A percentile compares a stretch with the other conserved stretches of the same genome.
Evolutionary conservation across 2,113 vertebrate genomes (phyloP).

Genomic region (Coptodon rendalli): DNA sequence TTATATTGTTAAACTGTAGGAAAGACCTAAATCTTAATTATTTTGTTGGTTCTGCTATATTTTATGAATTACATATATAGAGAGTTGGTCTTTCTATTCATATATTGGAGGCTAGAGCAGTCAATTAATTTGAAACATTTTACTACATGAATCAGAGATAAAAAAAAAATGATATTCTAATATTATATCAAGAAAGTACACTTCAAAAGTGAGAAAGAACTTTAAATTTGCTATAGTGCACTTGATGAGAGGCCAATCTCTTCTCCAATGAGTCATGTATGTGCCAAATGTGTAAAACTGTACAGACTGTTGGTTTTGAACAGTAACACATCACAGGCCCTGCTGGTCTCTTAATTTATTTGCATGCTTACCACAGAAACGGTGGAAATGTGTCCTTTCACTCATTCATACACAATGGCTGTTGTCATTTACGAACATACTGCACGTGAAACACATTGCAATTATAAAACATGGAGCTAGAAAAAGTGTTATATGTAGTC

Average conservation of each 20-base stretch:
- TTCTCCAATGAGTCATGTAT: background rate
- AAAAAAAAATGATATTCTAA: background rate
- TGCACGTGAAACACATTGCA: background rate
- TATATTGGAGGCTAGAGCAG: background rate
- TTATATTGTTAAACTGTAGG: background rate
- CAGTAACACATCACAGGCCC: background rate
- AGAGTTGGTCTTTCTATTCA: background rate
- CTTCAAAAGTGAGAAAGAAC: background rate
- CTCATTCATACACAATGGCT: background rate
- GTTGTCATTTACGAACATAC: background rate
- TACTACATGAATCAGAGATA: background rate
- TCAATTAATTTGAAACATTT: background rate
- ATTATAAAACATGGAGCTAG: background rate
- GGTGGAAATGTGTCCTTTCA: background rate
- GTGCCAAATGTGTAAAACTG: background rate
- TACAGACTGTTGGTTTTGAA: background rate
- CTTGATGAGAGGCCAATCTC: background rate
- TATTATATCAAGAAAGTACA: background rate
- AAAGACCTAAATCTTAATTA: background rate
- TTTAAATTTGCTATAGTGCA: background rate
- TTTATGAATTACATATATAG: background rate
- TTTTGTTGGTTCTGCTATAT: background rate
- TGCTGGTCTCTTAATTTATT: background rate
- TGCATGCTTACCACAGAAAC: background rate
- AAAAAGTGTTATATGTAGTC: background rate